Evolutionary conservation across 1,140 invertebrate genomes (phyloP).

Genomic region (Ceratina australensis): DNA sequence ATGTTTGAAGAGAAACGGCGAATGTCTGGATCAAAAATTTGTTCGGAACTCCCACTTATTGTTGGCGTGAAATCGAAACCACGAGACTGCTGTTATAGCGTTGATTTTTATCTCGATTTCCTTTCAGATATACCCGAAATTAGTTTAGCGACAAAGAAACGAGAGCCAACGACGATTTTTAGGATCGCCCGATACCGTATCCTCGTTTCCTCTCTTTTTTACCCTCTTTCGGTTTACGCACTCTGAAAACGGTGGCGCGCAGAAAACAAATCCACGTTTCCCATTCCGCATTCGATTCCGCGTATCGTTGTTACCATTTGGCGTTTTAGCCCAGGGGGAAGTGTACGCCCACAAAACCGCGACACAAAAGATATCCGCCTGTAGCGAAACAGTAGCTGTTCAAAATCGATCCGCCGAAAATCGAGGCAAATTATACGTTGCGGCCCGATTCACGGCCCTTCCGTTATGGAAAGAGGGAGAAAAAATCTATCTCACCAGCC

Average conservation of each 20-base stretch:
- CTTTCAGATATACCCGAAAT: slow-evolving; percentile 37
- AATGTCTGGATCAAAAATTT: background rate
- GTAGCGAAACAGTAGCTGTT: slow-evolving; percentile 78
- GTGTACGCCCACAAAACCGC: slow-evolving; percentile 75
- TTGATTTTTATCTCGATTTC: slow-evolving; percentile 51
- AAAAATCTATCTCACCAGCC: background rate
- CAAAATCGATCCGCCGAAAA: slow-evolving; percentile 76
- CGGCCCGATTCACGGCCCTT: slow-evolving; percentile 66
- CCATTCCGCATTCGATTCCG: slow-evolving; percentile 65
- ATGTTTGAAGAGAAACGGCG: too few relatives aligned
- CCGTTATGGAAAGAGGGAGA: slow-evolving; percentile 36
- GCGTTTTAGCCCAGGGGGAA: slow-evolving; percentile 75
- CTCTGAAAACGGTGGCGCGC: slow-evolving; percentile 54
- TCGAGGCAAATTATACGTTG: slow-evolving; percentile 78
- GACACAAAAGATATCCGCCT: slow-evolving; percentile 79
- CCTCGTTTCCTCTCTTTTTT: slow-evolving; percentile 58
- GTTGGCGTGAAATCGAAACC: slow-evolving; percentile 2
- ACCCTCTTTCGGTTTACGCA: slow-evolving; percentile 45
- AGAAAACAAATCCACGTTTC: slow-evolving; percentile 66
- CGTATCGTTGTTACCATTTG: slow-evolving; percentile 75
- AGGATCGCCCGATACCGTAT: slow-evolving; percentile 5
- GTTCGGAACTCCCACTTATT: background rate
- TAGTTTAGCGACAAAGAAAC: slow-evolving; percentile 56
- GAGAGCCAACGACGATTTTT: slow-evolving; percentile 36
- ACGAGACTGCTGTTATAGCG: background rate